A percentile compares a stretch with the other conserved stretches of the same genome.
Conservation (phyloP, 2,113 vertebrate species). For the Phalacrocorax carbo region DNA sequence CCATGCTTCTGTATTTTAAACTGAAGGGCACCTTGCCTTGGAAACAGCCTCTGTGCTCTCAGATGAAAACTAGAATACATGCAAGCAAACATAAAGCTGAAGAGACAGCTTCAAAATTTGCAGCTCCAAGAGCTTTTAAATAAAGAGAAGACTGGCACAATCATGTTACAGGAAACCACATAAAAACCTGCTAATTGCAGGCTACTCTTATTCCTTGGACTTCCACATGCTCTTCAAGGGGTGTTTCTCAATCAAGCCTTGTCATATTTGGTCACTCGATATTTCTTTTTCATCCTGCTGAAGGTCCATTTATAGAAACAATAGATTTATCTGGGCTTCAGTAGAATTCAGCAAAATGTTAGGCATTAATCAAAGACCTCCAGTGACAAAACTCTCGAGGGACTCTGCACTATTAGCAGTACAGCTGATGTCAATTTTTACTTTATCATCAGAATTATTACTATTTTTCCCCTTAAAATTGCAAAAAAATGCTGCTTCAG, state of each 20-base stretch:
- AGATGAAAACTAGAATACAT: constrained; percentile 5
- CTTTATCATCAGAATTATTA: not conserved
- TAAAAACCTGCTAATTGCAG: not conserved
- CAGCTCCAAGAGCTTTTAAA: not conserved
- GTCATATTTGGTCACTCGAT: not conserved
- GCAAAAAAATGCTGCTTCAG: not conserved
- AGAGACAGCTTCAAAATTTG: not conserved
- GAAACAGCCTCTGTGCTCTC: not conserved
- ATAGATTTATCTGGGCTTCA: not conserved
- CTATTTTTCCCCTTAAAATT: not conserved
- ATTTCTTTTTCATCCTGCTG: constrained; percentile 6
- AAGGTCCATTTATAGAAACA: not conserved
- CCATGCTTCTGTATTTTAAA: not conserved
- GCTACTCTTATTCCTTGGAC: not conserved
- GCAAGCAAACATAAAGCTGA: not conserved
- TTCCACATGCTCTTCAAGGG: not conserved
- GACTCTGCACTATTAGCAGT: not conserved
- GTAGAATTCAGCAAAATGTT: not conserved
- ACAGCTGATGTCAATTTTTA: not conserved
- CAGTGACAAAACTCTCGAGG: not conserved
- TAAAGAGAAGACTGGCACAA: not conserved
- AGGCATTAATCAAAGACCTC: not conserved
- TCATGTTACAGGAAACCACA: not conserved
- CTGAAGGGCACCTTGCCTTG: constrained; percentile 52
- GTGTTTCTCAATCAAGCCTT: not conserved